Evolutionary conservation across 2,113 vertebrate genomes (phyloP), one percentile per base, ranked within the genome.

Genomic region (Anthoscopus minutus): DNA sequence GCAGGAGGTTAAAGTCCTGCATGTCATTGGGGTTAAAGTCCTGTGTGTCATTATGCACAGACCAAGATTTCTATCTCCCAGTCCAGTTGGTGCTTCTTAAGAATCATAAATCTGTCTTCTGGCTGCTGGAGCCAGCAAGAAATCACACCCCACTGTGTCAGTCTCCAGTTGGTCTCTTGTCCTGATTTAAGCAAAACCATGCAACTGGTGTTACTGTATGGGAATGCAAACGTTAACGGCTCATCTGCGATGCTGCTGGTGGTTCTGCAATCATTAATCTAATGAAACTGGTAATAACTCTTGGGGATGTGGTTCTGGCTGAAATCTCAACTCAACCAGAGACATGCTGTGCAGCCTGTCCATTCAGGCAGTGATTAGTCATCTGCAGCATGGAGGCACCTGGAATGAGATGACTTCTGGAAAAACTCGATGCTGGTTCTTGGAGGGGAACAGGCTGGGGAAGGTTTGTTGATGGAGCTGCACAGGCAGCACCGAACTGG

Each of bases 201-300:
- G 94, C 94, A 88, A 88, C 92, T 83, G 96, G 94, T 67, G 76
- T 79, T 95, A 81, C 93, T 96, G 87, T 89, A 82, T 60, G 16
- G 82, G 72, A 92, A 86, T 88, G 94, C 82, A 94, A 28, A 96
- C 81, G 42, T 33, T 62, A 44, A 28, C 6, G 54, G 47, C 76
- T 89, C 88, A 78, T 97, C 89, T 93, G 89, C 33, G 94, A 91
- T 95, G 95, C 96, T 87, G 88, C 78, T 76, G 78, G 74, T 94
- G 84, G 88, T 10, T 93, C 86, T 13, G 35, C 11, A 76, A 67
- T 96, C 95, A 96, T 95, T 96, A 95, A 96, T 97, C 94, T 95
- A 86, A 80, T 93, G 96, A 90, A 93, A 93, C 62, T 9, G 61
- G 93, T 45, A 53, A 96, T 96, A 96, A 80, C 89, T 97, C 97